Evolutionary conservation across 2,888 invertebrate genomes (phyloP), one percentile per base, ranked within the genome.

Genomic region (Platerodrilus igneus): DNA sequence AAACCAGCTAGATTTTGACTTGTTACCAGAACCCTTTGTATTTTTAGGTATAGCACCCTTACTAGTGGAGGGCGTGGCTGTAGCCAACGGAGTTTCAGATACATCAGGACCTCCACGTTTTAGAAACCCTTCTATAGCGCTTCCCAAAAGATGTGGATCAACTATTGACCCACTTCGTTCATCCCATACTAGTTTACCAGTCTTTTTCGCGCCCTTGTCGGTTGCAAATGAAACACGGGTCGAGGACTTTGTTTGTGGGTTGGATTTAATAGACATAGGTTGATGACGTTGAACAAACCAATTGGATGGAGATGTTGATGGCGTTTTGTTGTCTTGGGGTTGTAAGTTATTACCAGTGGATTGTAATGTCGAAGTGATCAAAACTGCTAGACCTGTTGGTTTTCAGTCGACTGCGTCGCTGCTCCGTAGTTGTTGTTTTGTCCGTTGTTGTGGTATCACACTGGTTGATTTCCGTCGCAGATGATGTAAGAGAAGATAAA

Each of bases 371-470:
- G 87, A 86, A 1, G 86, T 79, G n/a, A 63, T 89, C 88, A 57
- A 89, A 88, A 64, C 88, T 89, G 66, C 86, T 88, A 9, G 88
- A 88, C 35, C 88, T 79, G 62, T 79, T 83, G 48, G 80, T 83
- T 47, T 78, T 80, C 38, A 83, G 68, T 33, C 76, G 73, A 44
- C 71, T 72, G 14, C 75, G 67, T 48, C 75, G 77, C 39, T 78
- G 77, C 40, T 73, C 72, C 37, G 60, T 45, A 7, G 23, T 9
- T 51, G 45, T 31, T 51, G 34, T 4, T 52, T 26, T n/a, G 72
- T 45, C 40, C 28, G 33, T 32, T 13, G 27, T 22, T 18, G 37
- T 22, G 26, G 73, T 75, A 35, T 78, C 82, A 59, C 79, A 82
- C 62, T 78, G 75, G 60, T 83, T 79, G 59, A 86, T 85, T 63